These are phyloP conservation scores for Cephus rjabovi DNA, from an alignment of 2,888 invertebrate genomes.

Conservation along the genomic window DNA sequence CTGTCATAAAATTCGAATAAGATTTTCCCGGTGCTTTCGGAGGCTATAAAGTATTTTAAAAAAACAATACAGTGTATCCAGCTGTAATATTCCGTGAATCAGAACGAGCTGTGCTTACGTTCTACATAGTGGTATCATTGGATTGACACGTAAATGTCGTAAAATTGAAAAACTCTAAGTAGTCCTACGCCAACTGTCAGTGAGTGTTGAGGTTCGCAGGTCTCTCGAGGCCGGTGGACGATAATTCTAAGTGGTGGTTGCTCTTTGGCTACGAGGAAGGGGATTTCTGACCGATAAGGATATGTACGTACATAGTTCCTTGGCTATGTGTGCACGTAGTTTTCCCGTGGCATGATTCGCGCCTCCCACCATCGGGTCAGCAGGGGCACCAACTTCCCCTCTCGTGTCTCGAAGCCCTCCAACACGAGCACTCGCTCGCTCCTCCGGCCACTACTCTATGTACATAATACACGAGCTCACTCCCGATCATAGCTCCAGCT, in stretches of 20 bases:
- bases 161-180: not conserved
- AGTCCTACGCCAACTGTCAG: not conserved
- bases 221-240: not conserved
- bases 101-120: not conserved
- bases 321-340: not conserved
- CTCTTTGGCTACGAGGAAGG: not conserved
- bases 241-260: not conserved
- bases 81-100: not conserved
- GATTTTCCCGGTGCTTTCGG: not conserved
- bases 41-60: not conserved
- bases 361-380: constrained; percentile 40
- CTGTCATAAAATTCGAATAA: not conserved
- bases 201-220: not conserved
- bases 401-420: constrained; percentile 30
- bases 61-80: not conserved
- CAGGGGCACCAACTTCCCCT: constrained; percentile 40
- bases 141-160: not conserved
- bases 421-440: constrained; percentile 31
- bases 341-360: constrained; percentile 13
- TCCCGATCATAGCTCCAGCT: constrained; percentile 49
- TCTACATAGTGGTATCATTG: not conserved
- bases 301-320: not conserved
- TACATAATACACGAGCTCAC: constrained; percentile 52
- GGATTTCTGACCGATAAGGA: not conserved
- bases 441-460: constrained; percentile 44